Evolutionary conservation across 2,113 vertebrate genomes (phyloP), one percentile per base, ranked within the genome.

Genomic region (Phylloscopus trochilus): DNA sequence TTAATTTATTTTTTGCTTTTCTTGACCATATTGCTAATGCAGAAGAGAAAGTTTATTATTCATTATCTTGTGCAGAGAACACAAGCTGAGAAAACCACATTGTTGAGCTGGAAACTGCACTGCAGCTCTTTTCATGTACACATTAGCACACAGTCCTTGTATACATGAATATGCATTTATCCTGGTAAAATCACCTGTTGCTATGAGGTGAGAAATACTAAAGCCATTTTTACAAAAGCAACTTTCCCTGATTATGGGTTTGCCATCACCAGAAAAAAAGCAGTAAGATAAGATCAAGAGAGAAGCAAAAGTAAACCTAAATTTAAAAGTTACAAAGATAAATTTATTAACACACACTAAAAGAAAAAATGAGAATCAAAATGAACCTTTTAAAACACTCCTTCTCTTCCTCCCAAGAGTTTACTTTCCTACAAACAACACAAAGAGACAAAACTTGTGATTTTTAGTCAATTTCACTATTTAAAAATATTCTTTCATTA

Each of bases 41-140:
- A 85, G 23, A 89, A 56, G 30, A 91, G 52, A 80, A 91, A 80
- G 55, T 74, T 95, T 89, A 88, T 95, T 83, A 90, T 93, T 89
- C 81, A 91, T 88, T 94, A 95, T 93, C 77, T 79, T 11, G 20
- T 66, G 89, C 90, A 94, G 53, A 55, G 53, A 55, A 33, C 30
- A 33, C 53, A 58, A 21, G 24, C 35, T 83, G 47, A 79, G 83
- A 83, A 72, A 88, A 51, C 15, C 5, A 1, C 47, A 11, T 28
- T 53, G 74, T 28, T 84, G 33, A 76, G 67, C 17, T 91, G 51
- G 51, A 60, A 77, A 49, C 83, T 26, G 23, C 55, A 28, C 7
- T 55, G 35, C 18, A 18, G 13, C 15, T 70, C 35, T 72, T 70
- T 81, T 64, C 20, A 3, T 9, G 8, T 44, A 4, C 28, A 11